phyloP scores from a whole-genome alignment of 2,888 invertebrate species.

The Neoscelio sp. region DNA sequence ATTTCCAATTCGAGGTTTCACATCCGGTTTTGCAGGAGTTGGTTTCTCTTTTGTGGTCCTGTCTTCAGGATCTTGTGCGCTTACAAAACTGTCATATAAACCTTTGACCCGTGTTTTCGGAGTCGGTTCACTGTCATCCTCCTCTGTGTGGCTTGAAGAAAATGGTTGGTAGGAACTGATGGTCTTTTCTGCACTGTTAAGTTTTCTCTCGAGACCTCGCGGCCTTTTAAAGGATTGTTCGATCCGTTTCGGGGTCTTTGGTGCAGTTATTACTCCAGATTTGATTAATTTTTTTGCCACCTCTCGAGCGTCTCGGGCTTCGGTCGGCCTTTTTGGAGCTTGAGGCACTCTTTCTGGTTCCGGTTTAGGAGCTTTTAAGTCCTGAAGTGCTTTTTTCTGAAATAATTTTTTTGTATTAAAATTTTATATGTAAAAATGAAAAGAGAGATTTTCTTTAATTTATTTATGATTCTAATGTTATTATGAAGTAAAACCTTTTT shows the following conservation, averaged over 20 bases:
- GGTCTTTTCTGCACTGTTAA: slow-evolving; percentile 89
- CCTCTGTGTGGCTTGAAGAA: slow-evolving; percentile 92
- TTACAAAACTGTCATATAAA: slow-evolving; percentile 91
- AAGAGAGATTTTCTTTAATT: too few relatives aligned
- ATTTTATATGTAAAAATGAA: too few relatives aligned
- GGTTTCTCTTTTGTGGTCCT: slow-evolving; percentile 82
- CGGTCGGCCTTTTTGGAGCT: slow-evolving; percentile 92
- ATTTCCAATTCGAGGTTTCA: slow-evolving; percentile 89
- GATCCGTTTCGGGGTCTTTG: slow-evolving; percentile 92
- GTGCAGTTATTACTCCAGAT: slow-evolving; percentile 95
- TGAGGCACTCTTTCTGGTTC: slow-evolving; percentile 93
- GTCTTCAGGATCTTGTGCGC: slow-evolving; percentile 87
- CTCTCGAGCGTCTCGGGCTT: slow-evolving; percentile 96
- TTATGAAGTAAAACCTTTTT: too few relatives aligned
- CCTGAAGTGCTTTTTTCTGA: slow-evolving; percentile 92
- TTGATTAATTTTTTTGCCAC: slow-evolving; percentile 97
- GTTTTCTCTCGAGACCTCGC: slow-evolving; percentile 90
- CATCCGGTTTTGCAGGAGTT: slow-evolving; percentile 84
- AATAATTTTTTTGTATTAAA: too few relatives aligned
- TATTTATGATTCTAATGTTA: too few relatives aligned
- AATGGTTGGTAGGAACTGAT: slow-evolving; percentile 96
- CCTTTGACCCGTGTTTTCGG: slow-evolving; percentile 85
- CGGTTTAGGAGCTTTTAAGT: slow-evolving; percentile 93
- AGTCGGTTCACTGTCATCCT: slow-evolving; percentile 85
- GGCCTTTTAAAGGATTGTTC: slow-evolving; percentile 97